Conservation (phyloP, 2,888 invertebrate genomes). For the Pyrrhosoma nymphula region DNA sequence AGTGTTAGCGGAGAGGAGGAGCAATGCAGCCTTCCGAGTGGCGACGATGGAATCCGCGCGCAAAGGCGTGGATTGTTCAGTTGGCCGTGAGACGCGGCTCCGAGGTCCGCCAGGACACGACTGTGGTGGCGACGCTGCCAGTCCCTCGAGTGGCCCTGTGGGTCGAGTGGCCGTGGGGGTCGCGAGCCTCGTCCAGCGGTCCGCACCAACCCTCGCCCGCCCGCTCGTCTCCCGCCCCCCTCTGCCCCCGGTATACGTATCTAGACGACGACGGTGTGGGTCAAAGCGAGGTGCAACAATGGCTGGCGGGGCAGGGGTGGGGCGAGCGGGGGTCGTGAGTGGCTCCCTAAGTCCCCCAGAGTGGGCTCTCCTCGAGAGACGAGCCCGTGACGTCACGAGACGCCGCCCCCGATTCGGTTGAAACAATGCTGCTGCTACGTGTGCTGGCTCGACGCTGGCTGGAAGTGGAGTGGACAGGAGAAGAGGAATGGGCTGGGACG, state of each 20-base stretch:
- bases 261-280: conserved; percentile 5
- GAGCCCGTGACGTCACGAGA: conserved; percentile 70
- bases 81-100: background rate
- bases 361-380: conserved; percentile 62
- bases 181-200: background rate
- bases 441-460: conserved; percentile 78
- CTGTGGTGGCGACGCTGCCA: too few species aligned
- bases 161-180: background rate
- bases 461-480: conserved; percentile 74
- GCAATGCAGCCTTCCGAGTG: too few species aligned
- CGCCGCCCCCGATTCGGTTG: background rate
- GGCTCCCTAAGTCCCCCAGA: conserved; percentile 6
- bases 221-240: background rate
- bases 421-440: conserved; percentile 76
- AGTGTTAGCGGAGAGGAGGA: too few species aligned
- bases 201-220: background rate
- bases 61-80: background rate
- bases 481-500: conserved; percentile 46
- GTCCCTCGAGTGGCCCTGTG: background rate
- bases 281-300: conserved; percentile 67
- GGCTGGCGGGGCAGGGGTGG: conserved; percentile 54
- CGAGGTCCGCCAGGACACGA: too few species aligned
- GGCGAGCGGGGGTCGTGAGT: conserved; percentile 68
- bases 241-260: background rate
- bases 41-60: too few species aligned